Evolutionary conservation across 1,140 invertebrate species (phyloP).

Genomic region (Tetramorium alpestre): DNA sequence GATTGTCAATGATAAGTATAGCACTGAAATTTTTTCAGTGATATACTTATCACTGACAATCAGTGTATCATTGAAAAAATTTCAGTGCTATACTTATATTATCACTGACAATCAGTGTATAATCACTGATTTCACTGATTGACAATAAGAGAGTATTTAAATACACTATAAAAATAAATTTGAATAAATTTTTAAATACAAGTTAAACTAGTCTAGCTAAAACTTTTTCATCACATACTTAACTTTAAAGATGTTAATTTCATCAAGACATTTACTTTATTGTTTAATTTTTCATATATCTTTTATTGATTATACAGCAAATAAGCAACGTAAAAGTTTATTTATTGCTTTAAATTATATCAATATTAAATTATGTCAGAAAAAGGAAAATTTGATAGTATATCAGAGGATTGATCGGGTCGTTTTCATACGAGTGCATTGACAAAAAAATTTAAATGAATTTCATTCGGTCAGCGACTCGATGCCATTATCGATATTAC

Average conservation of each 20-base stretch:
- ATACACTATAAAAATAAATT: not conserved
- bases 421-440: constrained; percentile 49
- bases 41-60: no score
- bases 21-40: no score
- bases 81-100: no score
- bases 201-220: no score
- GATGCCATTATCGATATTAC: constrained; percentile 72
- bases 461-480: constrained; percentile 24
- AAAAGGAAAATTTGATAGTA: constrained; percentile 22
- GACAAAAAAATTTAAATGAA: constrained; percentile 63
- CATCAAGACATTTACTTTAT: not conserved
- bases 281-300: not conserved
- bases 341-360: constrained; percentile 9
- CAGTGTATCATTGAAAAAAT: no score
- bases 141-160: no score
- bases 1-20: no score
- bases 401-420: constrained; percentile 58
- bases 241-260: no score
- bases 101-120: no score
- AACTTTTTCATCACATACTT: no score
- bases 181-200: no score
- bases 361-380: not conserved
- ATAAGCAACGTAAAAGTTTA: not conserved
- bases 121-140: no score
- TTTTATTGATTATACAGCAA: not conserved